Conservation (phyloP, 2,113 vertebrate species). For the Pelusios castaneus region DNA sequence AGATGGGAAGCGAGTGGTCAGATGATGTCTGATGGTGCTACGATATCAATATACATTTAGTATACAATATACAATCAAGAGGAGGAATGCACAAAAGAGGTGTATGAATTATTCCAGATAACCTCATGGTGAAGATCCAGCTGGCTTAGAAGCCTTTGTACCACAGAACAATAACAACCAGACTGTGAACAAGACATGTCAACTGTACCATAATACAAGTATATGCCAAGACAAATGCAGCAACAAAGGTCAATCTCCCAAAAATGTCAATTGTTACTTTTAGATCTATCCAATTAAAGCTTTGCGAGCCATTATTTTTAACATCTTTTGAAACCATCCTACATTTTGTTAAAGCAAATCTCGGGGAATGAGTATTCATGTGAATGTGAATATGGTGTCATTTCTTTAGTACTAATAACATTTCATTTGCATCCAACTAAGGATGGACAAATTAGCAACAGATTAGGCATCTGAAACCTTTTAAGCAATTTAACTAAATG, state of each 20-base stretch:
- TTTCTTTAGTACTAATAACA: constrained; percentile 36
- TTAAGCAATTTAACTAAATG: constrained; percentile 47
- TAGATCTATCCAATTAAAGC: not conserved
- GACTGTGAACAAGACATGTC: not conserved
- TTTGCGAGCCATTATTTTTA: not conserved
- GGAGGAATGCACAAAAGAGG: not conserved
- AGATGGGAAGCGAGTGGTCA: not conserved
- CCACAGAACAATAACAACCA: not conserved
- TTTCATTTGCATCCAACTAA: constrained; percentile 34
- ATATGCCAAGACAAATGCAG: not conserved
- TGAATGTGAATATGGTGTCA: not conserved
- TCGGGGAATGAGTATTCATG: not conserved
- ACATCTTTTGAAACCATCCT: not conserved
- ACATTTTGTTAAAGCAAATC: not conserved
- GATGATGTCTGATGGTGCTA: not conserved
- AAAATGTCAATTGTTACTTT: too few relatives aligned
- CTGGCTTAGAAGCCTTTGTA: not conserved
- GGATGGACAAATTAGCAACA: constrained; percentile 52
- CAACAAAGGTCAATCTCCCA: not conserved
- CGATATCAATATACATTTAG: not conserved
- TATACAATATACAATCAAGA: not conserved
- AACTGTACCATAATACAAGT: not conserved
- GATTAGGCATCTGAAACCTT: constrained; percentile 63
- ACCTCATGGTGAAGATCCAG: not conserved
- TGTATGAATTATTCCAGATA: not conserved